Percentiles rank a stretch among this genome's conserved stretches.
Evolutionary conservation across 2,888 invertebrate genomes (phyloP).

Genomic region (Teleogryllus oceanicus): DNA sequence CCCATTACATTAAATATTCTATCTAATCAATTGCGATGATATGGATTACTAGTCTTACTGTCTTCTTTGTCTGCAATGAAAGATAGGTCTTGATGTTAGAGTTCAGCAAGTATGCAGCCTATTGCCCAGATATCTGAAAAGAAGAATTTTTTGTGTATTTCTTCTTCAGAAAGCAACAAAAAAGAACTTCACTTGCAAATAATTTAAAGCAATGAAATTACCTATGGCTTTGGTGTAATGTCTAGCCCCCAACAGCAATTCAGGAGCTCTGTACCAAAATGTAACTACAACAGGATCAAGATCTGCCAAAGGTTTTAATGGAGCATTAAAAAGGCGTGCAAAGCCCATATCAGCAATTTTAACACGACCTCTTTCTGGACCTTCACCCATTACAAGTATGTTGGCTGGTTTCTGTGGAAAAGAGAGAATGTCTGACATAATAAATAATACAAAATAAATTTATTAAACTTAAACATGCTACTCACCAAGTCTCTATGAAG

Average conservation of each 20-base stretch:
- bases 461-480: background rate
- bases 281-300: conserved; percentile 99
- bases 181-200: background rate
- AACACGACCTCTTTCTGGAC: conserved; percentile 90
- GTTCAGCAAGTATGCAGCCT: conserved; percentile 97
- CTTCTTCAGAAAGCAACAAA: too few relatives aligned
- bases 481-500: conserved; percentile 90
- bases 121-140: conserved; percentile 94
- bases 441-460: background rate
- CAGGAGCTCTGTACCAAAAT: conserved; percentile 99
- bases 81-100: conserved; percentile 98
- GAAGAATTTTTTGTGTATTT: too few relatives aligned
- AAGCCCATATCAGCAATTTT: conserved; percentile 99
- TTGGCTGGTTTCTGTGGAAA: conserved; percentile 88
- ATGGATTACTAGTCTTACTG: conserved; percentile 98
- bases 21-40: conserved; percentile 98
- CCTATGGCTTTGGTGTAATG: conserved; percentile 98
- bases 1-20: conserved; percentile 99
- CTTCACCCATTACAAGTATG: conserved; percentile 99
- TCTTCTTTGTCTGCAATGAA: conserved; percentile 99
- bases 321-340: conserved; percentile 95
- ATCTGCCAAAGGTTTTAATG: conserved; percentile 94
- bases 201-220: conserved; percentile 44
- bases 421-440: background rate
- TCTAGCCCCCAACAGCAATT: conserved; percentile 86